Evolutionary conservation across 2,113 vertebrate species (phyloP), one percentile per base, ranked within the genome.

Genomic region (Phalacrocorax carbo): DNA sequence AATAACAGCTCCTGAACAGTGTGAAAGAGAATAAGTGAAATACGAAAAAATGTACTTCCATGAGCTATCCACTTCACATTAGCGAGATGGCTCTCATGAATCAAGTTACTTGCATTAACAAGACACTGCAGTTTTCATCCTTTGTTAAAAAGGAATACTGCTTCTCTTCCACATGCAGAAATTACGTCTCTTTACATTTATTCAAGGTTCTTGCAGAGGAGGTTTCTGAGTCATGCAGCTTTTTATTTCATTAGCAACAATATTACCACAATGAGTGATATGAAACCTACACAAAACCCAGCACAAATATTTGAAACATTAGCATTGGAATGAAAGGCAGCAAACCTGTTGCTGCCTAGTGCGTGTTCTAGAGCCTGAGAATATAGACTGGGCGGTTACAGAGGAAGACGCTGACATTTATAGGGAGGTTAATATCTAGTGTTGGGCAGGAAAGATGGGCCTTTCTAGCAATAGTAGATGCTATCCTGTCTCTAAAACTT

Each of bases 281-380:
- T 34, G 94, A 79, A 65, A 76, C 60, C 70, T 78, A 38, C 46
- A 26, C 5, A 44, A 70, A 76, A 68, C 75, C 65, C 15, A 51
- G 38, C n/a, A 88, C 30, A 86, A 93, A 93, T 90, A 91, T 86
- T 94, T 83, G 82, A 92, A 86, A 75, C 10, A 9, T 29, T 77
- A 55, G 10, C 60, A 68, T 3, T 77, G 68, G 13, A 46, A 81
- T 44, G 60, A 89, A 94, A 64, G 55, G 32, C 9, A 64, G 55
- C 10, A 89, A 79, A 78, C 18, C 32, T 86, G 9, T n/a, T 75
- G 55, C 48, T 93, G 51, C 19, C 65, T 83, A 22, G 11, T 81
- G 69, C 17, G 34, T 92, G 15, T 70, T 91, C 15, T 77, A 29
- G 21, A 70, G 30, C 18, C 51, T 73, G 64, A 66, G 65, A 69